These are phyloP conservation scores for Hylia prasina DNA, from an alignment of 2,113 vertebrate genomes.

Conservation along the genomic window DNA sequence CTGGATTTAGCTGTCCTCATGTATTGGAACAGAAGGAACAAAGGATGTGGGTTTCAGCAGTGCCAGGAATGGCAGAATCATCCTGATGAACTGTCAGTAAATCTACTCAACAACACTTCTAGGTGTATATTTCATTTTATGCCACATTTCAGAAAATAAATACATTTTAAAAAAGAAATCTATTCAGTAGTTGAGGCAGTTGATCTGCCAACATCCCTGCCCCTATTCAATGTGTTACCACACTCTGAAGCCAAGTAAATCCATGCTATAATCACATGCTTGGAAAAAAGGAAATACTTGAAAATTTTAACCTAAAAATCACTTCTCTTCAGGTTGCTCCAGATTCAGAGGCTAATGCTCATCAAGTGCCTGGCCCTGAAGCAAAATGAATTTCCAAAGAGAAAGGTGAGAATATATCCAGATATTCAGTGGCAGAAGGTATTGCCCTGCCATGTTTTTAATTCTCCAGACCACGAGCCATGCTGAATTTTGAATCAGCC, in stretches of 20 bases:
- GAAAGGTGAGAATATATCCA: neutral
- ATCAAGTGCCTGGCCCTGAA: neutral
- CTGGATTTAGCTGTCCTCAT: neutral
- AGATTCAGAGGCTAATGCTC: neutral
- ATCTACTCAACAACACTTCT: neutral
- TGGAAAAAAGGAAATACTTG: neutral
- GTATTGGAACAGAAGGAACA: neutral
- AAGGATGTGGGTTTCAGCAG: neutral
- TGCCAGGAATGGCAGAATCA: neutral
- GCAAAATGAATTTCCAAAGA: neutral
- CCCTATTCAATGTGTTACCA: neutral
- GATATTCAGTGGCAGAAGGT: neutral
- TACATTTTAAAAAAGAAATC: neutral
- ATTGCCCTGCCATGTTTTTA: neutral
- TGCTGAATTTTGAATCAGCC: no score
- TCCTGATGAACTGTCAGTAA: neutral
- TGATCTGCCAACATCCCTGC: neutral
- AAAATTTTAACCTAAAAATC: neutral
- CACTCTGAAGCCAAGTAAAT: neutral
- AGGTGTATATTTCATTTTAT: neutral
- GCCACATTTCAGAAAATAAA: neutral
- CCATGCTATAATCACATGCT: neutral
- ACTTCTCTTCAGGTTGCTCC: neutral
- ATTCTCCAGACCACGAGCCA: neutral
- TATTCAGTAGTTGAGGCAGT: neutral